Conservation (phyloP, 2,888 invertebrate genomes). For the Tinea semifulvella region DNA sequence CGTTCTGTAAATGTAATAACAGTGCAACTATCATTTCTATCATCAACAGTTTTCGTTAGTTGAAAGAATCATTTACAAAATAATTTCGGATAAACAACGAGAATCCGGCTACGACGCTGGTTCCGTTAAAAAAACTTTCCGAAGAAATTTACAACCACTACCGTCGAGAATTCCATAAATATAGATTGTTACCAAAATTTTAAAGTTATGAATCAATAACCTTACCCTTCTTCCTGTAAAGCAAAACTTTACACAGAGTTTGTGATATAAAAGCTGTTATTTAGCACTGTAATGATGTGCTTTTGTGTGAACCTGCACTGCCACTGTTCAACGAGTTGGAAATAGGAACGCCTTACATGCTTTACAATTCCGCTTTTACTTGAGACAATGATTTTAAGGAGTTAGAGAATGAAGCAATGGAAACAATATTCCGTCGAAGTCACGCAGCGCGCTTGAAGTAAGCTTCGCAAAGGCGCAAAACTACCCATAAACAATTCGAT, state of each 20-base stretch:
- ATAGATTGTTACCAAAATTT: constrained; percentile 4
- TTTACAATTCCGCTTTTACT: constrained; percentile 15
- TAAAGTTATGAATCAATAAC: constrained; percentile 10
- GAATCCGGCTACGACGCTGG: no score
- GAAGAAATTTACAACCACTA: neutral
- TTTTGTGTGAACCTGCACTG: constrained; percentile 25
- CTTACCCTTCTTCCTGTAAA: constrained; percentile 9
- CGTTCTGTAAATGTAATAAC: no score
- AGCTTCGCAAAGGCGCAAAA: constrained; percentile 16
- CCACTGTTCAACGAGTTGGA: constrained; percentile 4
- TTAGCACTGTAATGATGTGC: constrained; percentile 33
- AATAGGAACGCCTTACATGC: constrained; percentile 1
- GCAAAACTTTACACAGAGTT: constrained; percentile 12
- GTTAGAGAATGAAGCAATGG: constrained; percentile 15
- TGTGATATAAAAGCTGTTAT: constrained; percentile 33
- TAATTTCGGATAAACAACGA: no score
- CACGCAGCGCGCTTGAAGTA: constrained; percentile 12
- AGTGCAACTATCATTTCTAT: no score
- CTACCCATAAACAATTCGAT: constrained; percentile 18
- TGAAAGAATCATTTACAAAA: no score
- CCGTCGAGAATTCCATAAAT: neutral
- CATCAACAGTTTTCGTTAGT: no score
- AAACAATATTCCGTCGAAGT: constrained; percentile 15
- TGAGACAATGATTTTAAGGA: constrained; percentile 6
- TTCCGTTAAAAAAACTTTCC: neutral